phyloP scores from a whole-genome alignment of 2,797 vertebrate species.

The Coregonus suidteri region DNA sequence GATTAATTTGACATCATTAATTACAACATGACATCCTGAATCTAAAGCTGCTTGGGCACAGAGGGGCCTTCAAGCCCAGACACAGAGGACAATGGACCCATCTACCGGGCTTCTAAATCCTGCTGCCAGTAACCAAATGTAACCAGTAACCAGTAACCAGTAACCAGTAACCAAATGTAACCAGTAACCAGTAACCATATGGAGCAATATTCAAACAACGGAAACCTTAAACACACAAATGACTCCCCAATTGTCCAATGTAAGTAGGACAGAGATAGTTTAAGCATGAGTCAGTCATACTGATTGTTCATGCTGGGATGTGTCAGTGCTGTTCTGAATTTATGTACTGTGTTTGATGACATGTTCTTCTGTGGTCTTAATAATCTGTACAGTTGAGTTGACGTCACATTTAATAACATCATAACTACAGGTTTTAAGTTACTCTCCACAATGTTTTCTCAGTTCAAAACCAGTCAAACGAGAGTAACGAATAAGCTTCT shows the following conservation, averaged over 20 bases:
- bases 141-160: too few species aligned
- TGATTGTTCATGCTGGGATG: too few species aligned
- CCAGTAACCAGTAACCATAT: too few species aligned
- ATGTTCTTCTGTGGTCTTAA: neutral
- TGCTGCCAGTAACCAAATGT: neutral
- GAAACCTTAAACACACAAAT: neutral
- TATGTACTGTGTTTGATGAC: too few species aligned
- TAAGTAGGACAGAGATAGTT: neutral
- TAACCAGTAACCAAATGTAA: neutral
- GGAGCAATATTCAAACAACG: neutral
- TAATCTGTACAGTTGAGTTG: neutral
- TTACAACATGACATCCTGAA: conserved; percentile 55
- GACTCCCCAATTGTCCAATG: neutral
- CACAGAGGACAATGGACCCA: neutral
- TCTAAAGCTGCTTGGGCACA: conserved; percentile 26
- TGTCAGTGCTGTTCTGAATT: neutral
- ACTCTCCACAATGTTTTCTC: neutral
- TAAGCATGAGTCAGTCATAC: too few species aligned
- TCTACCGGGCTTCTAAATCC: neutral
- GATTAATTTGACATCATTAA: conserved; percentile 67
- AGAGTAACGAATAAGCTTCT: neutral
- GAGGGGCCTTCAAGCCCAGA: too few species aligned
- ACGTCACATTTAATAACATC: neutral
- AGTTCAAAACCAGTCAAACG: neutral
- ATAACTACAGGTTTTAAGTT: neutral